These are phyloP conservation scores for Trachythela sp. DNA, from an alignment of 64 coral and sea anemone genomes.

Conservation along the genomic window DNA sequence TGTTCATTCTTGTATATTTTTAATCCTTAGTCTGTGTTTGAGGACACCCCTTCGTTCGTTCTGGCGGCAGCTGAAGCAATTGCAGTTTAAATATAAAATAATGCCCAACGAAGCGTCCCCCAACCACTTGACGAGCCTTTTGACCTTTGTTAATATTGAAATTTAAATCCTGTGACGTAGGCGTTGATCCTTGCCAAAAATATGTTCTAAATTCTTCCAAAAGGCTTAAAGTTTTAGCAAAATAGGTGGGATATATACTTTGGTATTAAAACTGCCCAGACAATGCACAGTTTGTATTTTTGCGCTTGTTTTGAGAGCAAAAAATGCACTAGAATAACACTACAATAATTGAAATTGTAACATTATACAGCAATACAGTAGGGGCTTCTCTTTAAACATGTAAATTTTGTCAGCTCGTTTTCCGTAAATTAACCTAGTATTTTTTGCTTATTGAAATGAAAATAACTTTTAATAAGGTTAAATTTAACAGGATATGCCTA, in stretches of 20 bases:
- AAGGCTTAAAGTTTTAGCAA: not conserved
- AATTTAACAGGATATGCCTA: too few species aligned
- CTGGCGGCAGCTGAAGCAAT: not conserved
- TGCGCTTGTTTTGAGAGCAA: too few species aligned
- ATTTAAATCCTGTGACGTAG: constrained; percentile 5
- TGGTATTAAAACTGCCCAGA: too few species aligned
- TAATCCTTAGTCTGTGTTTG: not conserved
- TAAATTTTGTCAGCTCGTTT: too few species aligned
- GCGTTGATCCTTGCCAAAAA: not conserved
- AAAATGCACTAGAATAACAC: too few species aligned
- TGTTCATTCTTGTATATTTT: not conserved
- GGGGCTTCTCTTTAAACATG: too few species aligned
- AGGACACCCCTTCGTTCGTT: not conserved
- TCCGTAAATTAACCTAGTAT: too few species aligned
- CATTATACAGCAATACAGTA: too few species aligned
- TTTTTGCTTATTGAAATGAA: too few species aligned
- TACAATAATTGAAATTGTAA: too few species aligned
- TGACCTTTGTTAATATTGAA: not conserved
- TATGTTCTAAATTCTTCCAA: not conserved
- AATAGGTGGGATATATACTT: not conserved
- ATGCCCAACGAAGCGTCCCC: not conserved
- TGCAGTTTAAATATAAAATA: not conserved
- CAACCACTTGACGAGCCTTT: not conserved
- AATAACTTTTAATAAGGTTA: too few species aligned
- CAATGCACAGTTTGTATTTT: too few species aligned